Conservation (phyloP, 1,140 invertebrate species). For the Meloidogyne chitwoodi region DNA sequence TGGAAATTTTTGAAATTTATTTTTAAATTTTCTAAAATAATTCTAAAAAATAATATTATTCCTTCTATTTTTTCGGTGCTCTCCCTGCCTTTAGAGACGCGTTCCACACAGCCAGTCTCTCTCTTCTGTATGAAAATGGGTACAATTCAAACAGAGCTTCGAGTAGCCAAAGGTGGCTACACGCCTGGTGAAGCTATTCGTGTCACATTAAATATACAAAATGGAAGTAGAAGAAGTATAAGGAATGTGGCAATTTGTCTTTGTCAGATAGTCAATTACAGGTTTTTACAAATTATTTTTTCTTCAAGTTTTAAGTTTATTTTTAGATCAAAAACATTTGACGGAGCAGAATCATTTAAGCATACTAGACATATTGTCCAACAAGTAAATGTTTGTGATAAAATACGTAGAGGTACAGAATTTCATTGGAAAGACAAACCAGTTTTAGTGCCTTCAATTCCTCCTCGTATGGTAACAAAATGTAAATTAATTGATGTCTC, state of each 20-base stretch:
- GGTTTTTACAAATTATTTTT: conserved; percentile 27
- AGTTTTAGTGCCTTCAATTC: conserved; percentile 46
- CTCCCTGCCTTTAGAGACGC: conserved; percentile 16
- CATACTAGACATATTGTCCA: conserved; percentile 25
- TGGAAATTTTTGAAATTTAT: not conserved
- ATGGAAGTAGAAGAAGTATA: conserved; percentile 34
- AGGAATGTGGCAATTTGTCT: conserved; percentile 32
- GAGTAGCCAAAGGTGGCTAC: conserved; percentile 46
- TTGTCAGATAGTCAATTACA: conserved; percentile 54
- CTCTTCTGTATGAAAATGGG: conserved; percentile 50
- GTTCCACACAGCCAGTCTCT: not conserved
- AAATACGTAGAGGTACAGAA: conserved; percentile 28
- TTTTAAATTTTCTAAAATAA: not conserved
- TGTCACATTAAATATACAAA: conserved; percentile 40
- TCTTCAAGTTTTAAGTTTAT: not conserved
- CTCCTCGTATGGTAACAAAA: conserved; percentile 45
- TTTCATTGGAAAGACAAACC: conserved; percentile 33
- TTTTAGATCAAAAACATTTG: conserved; percentile 59
- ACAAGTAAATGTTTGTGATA: conserved; percentile 29
- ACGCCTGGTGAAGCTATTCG: conserved; percentile 54
- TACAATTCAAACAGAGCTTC: conserved; percentile 41
- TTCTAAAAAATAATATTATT: not conserved
- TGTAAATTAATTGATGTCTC: conserved; percentile 53
- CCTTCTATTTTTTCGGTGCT: conserved; percentile 1
- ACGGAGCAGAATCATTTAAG: conserved; percentile 51